These are phyloP conservation scores for Trichosurus vulpecula DNA, from an alignment of 2,797 vertebrate species.

Conservation along the genomic window DNA sequence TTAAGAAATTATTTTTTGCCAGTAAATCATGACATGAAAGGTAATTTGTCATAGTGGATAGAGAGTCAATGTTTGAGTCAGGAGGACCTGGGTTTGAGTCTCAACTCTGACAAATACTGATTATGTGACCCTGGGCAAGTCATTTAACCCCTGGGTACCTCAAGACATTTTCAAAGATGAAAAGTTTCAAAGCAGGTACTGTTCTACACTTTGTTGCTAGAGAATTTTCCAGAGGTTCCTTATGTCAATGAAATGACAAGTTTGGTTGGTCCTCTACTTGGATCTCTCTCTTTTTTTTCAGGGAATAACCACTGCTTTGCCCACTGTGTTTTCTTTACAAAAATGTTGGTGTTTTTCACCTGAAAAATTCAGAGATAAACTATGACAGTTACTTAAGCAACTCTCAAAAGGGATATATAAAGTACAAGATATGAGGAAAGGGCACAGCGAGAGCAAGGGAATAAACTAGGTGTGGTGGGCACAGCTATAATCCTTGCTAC, in stretches of 20 bases:
- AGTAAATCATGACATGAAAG: not conserved
- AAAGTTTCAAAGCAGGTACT: not conserved
- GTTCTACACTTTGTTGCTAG: not conserved
- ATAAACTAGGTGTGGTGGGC: too few species aligned
- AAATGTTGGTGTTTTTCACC: slow-evolving; percentile 38
- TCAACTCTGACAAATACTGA: not conserved
- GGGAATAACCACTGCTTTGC: not conserved
- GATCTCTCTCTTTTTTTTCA: not conserved
- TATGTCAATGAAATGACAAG: not conserved
- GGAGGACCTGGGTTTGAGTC: not conserved
- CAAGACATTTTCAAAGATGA: not conserved
- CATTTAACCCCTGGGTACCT: not conserved
- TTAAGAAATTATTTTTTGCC: slow-evolving; percentile 8
- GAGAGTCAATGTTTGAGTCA: not conserved
- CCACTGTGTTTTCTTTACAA: slow-evolving; percentile 37
- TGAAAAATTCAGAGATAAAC: slow-evolving; percentile 43
- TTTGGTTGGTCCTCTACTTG: not conserved
- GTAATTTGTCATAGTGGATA: not conserved
- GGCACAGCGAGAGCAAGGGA: not conserved
- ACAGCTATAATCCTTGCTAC: not conserved
- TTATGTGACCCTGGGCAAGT: not conserved
- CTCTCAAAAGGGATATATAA: slow-evolving; percentile 45
- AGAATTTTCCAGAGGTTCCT: not conserved
- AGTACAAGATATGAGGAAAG: slow-evolving; percentile 51
- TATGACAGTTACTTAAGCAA: slow-evolving; percentile 51